These are phyloP conservation scores for Trissolcus japonicus DNA, from an alignment of 2,888 invertebrate genomes.

Conservation along the genomic window DNA sequence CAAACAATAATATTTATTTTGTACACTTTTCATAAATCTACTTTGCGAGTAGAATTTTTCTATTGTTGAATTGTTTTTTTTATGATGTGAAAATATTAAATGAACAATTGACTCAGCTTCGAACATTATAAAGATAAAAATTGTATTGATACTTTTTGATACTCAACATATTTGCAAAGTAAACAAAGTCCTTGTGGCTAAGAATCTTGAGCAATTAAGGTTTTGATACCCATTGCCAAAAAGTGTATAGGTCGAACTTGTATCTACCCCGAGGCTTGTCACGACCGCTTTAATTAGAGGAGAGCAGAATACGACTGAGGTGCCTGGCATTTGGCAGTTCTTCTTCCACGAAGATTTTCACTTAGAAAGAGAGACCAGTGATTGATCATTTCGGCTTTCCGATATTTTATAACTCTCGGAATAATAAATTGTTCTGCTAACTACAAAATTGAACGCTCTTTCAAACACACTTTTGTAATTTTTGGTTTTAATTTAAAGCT, in stretches of 20 bases:
- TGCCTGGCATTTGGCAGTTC: conserved; percentile 25
- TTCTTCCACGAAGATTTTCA: conserved; percentile 30
- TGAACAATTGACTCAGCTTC: neutral
- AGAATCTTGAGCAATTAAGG: conserved; percentile 6
- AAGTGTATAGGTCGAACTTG: conserved; percentile 17
- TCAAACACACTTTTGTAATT: neutral
- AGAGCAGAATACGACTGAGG: conserved; percentile 18
- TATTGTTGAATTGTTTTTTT: too few species aligned
- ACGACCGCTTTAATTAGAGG: conserved; percentile 39
- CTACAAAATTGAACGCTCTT: conserved; percentile 1
- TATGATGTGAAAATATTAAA: too few species aligned
- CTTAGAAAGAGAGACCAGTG: conserved; percentile 21
- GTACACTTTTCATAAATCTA: too few species aligned
- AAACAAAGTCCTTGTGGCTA: conserved; percentile 8
- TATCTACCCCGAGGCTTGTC: conserved; percentile 31
- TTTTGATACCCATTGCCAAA: conserved; percentile 17
- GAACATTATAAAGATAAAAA: neutral
- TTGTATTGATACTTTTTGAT: neutral
- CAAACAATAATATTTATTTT: too few species aligned
- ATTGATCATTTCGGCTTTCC: conserved; percentile 25
- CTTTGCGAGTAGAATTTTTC: too few species aligned
- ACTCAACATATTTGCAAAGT: conserved; percentile 5
- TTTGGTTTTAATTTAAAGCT: neutral
- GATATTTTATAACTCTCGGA: conserved; percentile 8
- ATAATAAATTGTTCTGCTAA: conserved; percentile 1